phyloP scores from a whole-genome alignment of 2,888 invertebrate species.

The Lathronympha strigana region DNA sequence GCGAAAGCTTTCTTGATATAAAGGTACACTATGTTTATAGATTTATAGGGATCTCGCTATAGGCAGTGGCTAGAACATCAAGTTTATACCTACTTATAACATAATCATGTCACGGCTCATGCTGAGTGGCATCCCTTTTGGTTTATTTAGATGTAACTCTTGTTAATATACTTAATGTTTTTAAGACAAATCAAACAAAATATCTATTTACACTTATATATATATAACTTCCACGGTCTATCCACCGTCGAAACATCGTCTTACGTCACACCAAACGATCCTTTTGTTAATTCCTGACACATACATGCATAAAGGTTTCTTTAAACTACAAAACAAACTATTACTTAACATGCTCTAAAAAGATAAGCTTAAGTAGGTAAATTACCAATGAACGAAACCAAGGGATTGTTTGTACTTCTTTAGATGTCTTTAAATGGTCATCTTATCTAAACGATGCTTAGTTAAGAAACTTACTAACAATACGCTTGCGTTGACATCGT shows the following conservation, averaged over 20 bases:
- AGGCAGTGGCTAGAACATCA: too few species aligned
- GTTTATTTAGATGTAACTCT: too few species aligned
- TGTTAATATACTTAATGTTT: background rate
- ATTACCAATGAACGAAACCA: conserved; percentile 5
- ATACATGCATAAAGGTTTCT: background rate
- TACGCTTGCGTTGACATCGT: conserved; percentile 11
- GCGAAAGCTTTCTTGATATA: conserved; percentile 23
- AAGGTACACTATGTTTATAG: too few species aligned
- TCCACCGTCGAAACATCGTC: background rate
- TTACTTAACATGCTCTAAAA: background rate
- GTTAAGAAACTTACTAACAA: conserved; percentile 20
- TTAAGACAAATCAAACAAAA: too few species aligned
- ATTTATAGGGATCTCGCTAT: too few species aligned
- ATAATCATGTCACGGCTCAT: too few species aligned
- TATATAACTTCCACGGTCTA: too few species aligned
- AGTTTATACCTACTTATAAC: too few species aligned
- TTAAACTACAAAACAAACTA: background rate
- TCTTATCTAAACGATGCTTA: conserved; percentile 18
- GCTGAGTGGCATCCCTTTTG: too few species aligned
- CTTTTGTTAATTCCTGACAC: background rate
- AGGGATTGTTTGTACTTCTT: conserved; percentile 9
- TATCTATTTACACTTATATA: too few species aligned
- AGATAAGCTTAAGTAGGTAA: conserved; percentile 6
- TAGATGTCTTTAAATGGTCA: background rate
- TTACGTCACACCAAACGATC: background rate